phyloP scores from a whole-genome alignment of 2,113 vertebrate species.

The Delphinus delphis region DNA sequence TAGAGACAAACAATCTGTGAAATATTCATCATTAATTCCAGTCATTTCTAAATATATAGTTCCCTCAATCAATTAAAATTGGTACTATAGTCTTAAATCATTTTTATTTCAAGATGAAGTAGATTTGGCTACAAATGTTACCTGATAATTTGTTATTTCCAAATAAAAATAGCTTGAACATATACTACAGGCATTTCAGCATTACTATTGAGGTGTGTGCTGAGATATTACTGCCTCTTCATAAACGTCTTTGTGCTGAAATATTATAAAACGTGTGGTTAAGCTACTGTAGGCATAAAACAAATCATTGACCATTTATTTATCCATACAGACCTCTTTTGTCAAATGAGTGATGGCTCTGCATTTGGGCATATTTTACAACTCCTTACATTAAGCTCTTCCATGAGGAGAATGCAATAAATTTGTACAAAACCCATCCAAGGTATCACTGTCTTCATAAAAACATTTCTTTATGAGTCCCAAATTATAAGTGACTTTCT shows the following conservation, averaged over 20 bases:
- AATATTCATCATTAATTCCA: background rate
- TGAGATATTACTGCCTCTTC: background rate
- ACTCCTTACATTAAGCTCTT: slow-evolving; percentile 44
- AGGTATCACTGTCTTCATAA: slow-evolving; percentile 54
- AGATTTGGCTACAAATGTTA: background rate
- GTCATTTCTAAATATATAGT: background rate
- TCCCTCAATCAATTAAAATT: background rate
- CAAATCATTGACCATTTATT: slow-evolving; percentile 56
- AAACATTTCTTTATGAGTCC: slow-evolving; percentile 10
- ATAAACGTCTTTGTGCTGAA: slow-evolving; percentile 54
- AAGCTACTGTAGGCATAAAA: slow-evolving; percentile 42
- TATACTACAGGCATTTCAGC: background rate
- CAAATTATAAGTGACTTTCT: background rate
- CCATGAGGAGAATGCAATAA: slow-evolving; percentile 36
- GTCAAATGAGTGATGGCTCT: slow-evolving; percentile 8
- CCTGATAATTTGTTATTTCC: background rate
- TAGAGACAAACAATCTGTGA: background rate
- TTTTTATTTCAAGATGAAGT: slow-evolving; percentile 20
- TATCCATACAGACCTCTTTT: slow-evolving; percentile 37
- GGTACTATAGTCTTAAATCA: background rate
- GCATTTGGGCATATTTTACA: slow-evolving; percentile 45
- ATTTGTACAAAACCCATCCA: slow-evolving; percentile 40
- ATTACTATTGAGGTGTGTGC: background rate
- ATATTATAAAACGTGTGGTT: slow-evolving; percentile 25
- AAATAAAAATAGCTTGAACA: slow-evolving; percentile 38